A percentile compares a stretch with the other conserved stretches of the same genome.
phyloP scores from a whole-genome alignment of 2,888 invertebrate species.

The Kuschelorhynchus macadamiae region DNA sequence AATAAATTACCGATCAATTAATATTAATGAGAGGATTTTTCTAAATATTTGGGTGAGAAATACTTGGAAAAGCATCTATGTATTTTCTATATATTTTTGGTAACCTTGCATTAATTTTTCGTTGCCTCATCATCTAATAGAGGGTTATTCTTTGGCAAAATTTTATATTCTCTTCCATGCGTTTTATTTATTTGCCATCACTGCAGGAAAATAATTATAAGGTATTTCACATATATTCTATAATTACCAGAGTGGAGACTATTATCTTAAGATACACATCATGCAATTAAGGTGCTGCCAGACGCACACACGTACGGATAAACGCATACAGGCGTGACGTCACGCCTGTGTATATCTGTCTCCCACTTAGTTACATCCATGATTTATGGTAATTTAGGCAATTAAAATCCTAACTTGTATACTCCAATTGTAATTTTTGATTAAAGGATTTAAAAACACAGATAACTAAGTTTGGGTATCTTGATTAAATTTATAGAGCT shows the following conservation, averaged over 20 bases:
- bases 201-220: conserved; percentile 54
- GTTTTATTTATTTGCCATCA: neutral
- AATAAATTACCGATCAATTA: too few species aligned
- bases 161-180: too few species aligned
- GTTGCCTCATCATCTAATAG: too few species aligned
- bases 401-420: conserved; percentile 15
- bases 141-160: too few species aligned
- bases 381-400: conserved; percentile 24
- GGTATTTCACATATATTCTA: conserved; percentile 57
- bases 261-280: conserved; percentile 61
- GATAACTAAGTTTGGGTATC: too few species aligned
- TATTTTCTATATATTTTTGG: too few species aligned
- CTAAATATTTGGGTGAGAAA: too few species aligned
- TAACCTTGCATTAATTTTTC: too few species aligned
- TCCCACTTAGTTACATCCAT: conserved; percentile 13
- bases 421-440: neutral
- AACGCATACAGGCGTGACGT: conserved; percentile 48
- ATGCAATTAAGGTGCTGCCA: conserved; percentile 61
- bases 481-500: too few species aligned
- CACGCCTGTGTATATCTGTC: conserved; percentile 23
- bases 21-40: too few species aligned
- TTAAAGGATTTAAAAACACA: neutral
- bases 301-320: conserved; percentile 55
- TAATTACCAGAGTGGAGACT: conserved; percentile 57
- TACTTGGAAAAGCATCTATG: too few species aligned